These are phyloP conservation scores for Telmatochromis sp. DNA, from an alignment of 2,113 vertebrate species.

Conservation along the genomic window DNA sequence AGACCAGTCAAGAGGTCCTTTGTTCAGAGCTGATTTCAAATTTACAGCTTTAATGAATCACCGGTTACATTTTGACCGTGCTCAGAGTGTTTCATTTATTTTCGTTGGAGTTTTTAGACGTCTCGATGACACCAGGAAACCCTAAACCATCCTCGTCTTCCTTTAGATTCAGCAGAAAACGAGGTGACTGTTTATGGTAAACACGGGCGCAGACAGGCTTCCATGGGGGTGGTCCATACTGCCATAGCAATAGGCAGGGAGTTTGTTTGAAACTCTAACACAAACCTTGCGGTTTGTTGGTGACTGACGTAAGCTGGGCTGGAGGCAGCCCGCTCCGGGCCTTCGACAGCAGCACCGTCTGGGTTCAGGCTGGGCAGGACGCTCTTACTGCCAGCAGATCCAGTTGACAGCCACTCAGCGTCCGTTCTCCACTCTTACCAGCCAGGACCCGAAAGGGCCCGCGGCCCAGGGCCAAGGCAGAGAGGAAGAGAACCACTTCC, in stretches of 20 bases:
- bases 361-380: not conserved
- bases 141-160: not conserved
- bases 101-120: not conserved
- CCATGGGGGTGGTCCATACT: slow-evolving; percentile 45
- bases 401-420: slow-evolving; percentile 7
- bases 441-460: slow-evolving; percentile 20
- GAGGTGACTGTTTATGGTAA: slow-evolving; percentile 49
- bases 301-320: slow-evolving; percentile 51
- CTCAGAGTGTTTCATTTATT: not conserved
- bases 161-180: slow-evolving; percentile 27
- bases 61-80: not conserved
- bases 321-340: not conserved
- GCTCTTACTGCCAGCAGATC: slow-evolving; percentile 4
- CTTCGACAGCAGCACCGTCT: not conserved
- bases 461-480: slow-evolving; percentile 6
- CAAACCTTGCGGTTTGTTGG: slow-evolving; percentile 27
- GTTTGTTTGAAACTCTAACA: slow-evolving; percentile 55
- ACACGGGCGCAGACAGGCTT: slow-evolving; percentile 41
- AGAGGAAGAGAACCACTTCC: slow-evolving; percentile 63
- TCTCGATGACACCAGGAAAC: slow-evolving; percentile 5
- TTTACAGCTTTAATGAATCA: not conserved
- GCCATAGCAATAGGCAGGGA: slow-evolving; percentile 26
- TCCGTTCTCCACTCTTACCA: not conserved
- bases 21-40: not conserved
- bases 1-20: not conserved